These are phyloP conservation scores for Lutjanus campechanus DNA, from an alignment of 2,797 vertebrate genomes.

Conservation along the genomic window DNA sequence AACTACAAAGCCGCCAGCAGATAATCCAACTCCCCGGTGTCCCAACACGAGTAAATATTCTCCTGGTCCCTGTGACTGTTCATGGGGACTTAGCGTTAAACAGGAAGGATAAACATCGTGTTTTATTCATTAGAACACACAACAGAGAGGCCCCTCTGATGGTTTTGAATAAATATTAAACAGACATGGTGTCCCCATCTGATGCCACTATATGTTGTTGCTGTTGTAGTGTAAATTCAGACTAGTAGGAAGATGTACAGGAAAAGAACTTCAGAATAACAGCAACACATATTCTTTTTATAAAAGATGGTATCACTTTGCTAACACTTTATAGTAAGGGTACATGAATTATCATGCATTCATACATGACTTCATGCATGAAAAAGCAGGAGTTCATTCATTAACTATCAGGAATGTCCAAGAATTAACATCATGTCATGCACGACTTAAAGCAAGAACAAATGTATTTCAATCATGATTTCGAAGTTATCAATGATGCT, in stretches of 20 bases:
- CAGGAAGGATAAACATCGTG: constrained; percentile 86
- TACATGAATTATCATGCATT: too few relatives aligned
- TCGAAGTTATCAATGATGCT: too few relatives aligned
- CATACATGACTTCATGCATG: too few relatives aligned
- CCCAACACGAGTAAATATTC: constrained; percentile 84
- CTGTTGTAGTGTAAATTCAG: constrained; percentile 50
- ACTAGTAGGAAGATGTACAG: constrained; percentile 5
- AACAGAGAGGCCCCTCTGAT: constrained; percentile 81
- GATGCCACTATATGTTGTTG: constrained; percentile 51
- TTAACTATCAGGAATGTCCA: too few relatives aligned
- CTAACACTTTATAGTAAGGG: too few relatives aligned
- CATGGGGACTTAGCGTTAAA: constrained; percentile 83
- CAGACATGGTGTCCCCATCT: constrained; percentile 76
- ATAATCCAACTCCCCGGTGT: constrained; percentile 82
- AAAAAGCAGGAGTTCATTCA: too few relatives aligned
- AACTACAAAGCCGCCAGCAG: constrained; percentile 87
- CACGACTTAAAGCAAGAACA: too few relatives aligned
- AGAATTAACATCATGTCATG: too few relatives aligned
- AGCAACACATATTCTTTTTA: neutral
- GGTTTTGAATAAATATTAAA: constrained; percentile 83
- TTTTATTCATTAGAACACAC: constrained; percentile 88
- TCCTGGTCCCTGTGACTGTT: constrained; percentile 85
- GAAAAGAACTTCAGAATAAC: constrained; percentile 14
- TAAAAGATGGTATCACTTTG: too few relatives aligned
- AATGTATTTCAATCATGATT: too few relatives aligned